Evolutionary conservation across 2,888 invertebrate species (phyloP), one percentile per base, ranked within the genome.

Genomic region (Synergus laeviventris): DNA sequence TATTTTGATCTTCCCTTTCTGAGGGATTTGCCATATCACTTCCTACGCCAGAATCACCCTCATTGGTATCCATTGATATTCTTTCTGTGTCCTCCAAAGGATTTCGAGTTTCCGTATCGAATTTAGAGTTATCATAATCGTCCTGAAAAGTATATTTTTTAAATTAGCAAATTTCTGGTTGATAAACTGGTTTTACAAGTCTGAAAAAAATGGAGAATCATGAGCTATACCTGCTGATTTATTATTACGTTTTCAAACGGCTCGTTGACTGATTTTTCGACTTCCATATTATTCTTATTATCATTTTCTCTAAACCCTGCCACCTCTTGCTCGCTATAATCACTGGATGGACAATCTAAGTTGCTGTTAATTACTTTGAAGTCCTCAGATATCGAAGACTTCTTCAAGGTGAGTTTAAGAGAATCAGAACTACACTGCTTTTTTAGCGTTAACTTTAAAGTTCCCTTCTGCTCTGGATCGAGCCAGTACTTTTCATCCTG

Each of bases 31-130:
- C 88, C 86, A 89, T 89, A 84, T 91, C 91, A 83, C 91, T 91
- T 21, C 91, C 91, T 80, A 91, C 91, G n/a, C 91, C 91, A 11
- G 91, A 91, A 79, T 91, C 91, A 38, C 87, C 89, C 78, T 91
- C 91, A 73, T 90, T 90, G 36, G 86, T 82, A 76, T 91, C 91
- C 83, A 88, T 83, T 76, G 87, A 88, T 66, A 88, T 88, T 79
- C 87, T 85, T 62, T 86, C 87, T 76, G 79, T 85, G 54, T 87
- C 89, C 77, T 90, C 89, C 79, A 89, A 62, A 18, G 88, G 86
- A 82, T 88, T 88, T 39, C 85, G 83, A 74, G 86, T 86, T 1
- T 89, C 87, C 0, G 83, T 78, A 31, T 86, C 84, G 70, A 84
- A 86, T 76, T 87, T 87, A 42, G 85, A 82, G 60, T 82, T 85